Evolutionary conservation across 2,888 invertebrate genomes (phyloP).

Genomic region (Drosophila siamana): DNA sequence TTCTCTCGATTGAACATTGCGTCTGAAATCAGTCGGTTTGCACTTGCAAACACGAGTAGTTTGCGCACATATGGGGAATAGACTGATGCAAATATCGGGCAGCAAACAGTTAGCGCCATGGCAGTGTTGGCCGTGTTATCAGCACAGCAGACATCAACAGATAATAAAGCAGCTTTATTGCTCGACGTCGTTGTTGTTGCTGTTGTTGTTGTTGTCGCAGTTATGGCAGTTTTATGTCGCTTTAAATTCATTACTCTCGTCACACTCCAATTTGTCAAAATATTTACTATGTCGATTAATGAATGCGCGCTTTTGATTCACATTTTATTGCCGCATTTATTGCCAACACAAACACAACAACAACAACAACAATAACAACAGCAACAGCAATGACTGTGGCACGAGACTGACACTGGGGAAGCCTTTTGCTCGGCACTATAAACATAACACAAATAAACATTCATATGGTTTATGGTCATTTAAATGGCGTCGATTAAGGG

Average conservation of each 20-base stretch:
- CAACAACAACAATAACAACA: constrained; percentile 3
- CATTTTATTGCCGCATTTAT: constrained; percentile 31
- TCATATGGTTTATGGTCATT: constrained; percentile 13
- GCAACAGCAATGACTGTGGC: not conserved
- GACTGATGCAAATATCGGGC: constrained; percentile 16
- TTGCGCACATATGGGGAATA: constrained; percentile 1
- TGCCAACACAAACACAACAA: constrained; percentile 13
- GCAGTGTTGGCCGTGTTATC: constrained; percentile 3
- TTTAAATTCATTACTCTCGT: constrained; percentile 32
- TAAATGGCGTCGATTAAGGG: constrained; percentile 5
- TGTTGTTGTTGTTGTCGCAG: constrained; percentile 14
- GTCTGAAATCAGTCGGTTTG: constrained; percentile 18
- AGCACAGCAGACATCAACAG: constrained; percentile 23
- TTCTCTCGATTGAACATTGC: constrained; percentile 49
- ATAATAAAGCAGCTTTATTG: constrained; percentile 36
- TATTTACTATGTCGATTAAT: constrained; percentile 35
- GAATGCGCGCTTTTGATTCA: constrained; percentile 18
- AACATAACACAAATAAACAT: constrained; percentile 6
- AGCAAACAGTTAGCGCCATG: constrained; percentile 6
- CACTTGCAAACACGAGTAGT: constrained; percentile 16
- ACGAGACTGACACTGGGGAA: constrained; percentile 9
- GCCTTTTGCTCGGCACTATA: constrained; percentile 7
- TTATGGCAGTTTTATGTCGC: constrained; percentile 25
- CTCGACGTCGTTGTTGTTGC: not conserved
- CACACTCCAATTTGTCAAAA: constrained; percentile 46